Evolutionary conservation across 2,113 vertebrate species (phyloP), one percentile per base, ranked within the genome.

Genomic region (Megaleporinus macrocephalus): DNA sequence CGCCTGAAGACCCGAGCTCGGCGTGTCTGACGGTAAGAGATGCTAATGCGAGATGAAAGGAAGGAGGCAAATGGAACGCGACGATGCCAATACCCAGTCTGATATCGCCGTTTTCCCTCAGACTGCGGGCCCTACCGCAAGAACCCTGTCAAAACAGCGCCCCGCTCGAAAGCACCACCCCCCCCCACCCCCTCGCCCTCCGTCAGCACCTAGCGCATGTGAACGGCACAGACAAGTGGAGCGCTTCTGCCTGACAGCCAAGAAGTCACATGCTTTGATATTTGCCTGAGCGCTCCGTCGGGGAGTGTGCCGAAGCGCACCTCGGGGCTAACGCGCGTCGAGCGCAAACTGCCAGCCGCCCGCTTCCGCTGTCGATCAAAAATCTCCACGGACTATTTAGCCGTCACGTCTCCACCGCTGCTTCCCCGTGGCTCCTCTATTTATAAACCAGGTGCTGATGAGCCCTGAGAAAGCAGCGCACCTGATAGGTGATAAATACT

Each of bases 371-470:
- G 90, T 90, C 91, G 85, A 91, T 93, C 91, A 91, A 85, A 87
- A 86, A 87, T 90, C 91, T 92, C 90, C n/a, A 87, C 59, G 89
- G 91, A 91, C 91, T 94, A 88, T 92, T 93, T 92, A 91, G 89
- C 91, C 90, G 91, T 91, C 92, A 92, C 80, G 84, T 91, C 85
- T 86, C 81, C 76, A 49, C 82, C 78, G 80, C 89, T 79, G 51
- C 33, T 30, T 73, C 82, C 41, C 71, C 73, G 83, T 36, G 81
- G 86, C 88, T 87, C 76, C 85, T 86, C 88, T 90, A 90, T 92
- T 94, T 93, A 91, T 89, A 87, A 87, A 91, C 49, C 88, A 92
- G 92, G 91, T 94, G 93, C 55, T 92, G 91, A 93, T 87, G 90
- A 91, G 63, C 14, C 53, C 29, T 44, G 51, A 22, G 55, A 84